Base-by-base conservation (phyloP, 1,140 invertebrate genomes). In the Heliconius himera region DNA sequence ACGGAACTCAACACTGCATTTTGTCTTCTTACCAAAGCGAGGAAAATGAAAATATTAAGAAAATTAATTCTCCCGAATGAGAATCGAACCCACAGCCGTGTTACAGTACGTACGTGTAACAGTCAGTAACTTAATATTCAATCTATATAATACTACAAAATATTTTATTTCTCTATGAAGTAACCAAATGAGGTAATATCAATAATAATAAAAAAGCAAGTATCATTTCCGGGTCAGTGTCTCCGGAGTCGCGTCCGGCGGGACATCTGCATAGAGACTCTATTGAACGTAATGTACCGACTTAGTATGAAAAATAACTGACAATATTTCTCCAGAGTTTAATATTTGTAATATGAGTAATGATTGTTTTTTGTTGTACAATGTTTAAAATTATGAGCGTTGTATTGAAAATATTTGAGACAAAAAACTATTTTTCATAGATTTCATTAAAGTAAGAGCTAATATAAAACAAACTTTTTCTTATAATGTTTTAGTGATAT, bases 181-280 rank as follows among this genome's bases (percentile, higher is more conserved):
- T 70, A 70, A 33, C 22, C n/a, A 16, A 70, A 33, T 36, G 70
- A 13, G 26, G 41, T n/a, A 51, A 56, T 20, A 49, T 36, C 38
- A 33, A 33, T 33, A 56, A 72, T 38, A 51, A 77, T 72, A 49
- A 56, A 77, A 26, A 72, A 46, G 49, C 76, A 77, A 41, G 36
- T 29, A 76, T 26, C 70, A 41, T 66, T 76, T 76, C 73, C 74
- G 70, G 78, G 49, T 72, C 74, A 73, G 70, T 56, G 29, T 36
- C 49, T 73, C 60, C 36, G 26, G 36, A 75, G 73, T 26, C 66
- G 49, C 22, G 51, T 76, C 78, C 78, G 46, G 9, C 26, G 83
- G 76, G 76, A 71, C 51, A 82, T 84, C 81, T 84, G 83, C 79
- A 81, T 84, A 79, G 56, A 77, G 81, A 84, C 60, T 73, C 71